Evolutionary conservation across 2,888 invertebrate genomes (phyloP), one percentile per base, ranked within the genome.

Genomic region (Drosophila histrio): DNA sequence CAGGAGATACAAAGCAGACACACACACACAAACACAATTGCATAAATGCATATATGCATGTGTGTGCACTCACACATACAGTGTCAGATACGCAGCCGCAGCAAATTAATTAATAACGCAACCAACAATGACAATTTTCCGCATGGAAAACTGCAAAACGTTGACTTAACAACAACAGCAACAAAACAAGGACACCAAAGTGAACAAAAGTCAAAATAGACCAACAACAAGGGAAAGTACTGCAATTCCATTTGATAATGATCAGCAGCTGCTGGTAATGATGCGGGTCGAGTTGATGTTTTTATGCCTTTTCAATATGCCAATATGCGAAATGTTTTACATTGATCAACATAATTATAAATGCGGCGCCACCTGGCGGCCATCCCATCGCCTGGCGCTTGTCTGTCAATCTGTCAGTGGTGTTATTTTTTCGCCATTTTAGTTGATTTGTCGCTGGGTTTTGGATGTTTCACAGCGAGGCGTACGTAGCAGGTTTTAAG

Each of bases 81-180:
- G 24, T 49, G 60, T 34, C 28, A 58, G 68, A 72, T 63, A 68
- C 44, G 43, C 61, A 63, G 78, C 62, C 79, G 65, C 79, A 77
- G 70, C 76, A 85, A 87, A 85, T 85, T 85, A 85, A 85, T 87
- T 85, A 87, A 85, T 85, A 85, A 84, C 78, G 76, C 76, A 77
- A 61, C 78, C 87, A 81, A 84, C 87, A 85, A 87, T 87, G 82
- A 79, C 85, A 87, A 87, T 85, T 85, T 85, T 85, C 72, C 87
- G 77, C 87, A 80, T 87, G 80, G 63, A 74, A 82, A 80, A 65
- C 73, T 81, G 36, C 69, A 81, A 72, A 71, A 67, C 54, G 64
- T 60, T 64, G 75, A 52, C 64, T 72, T 76, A 41, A 53, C 66
- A 73, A 61, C 50, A 69, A 52, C 54, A 64, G 19, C 74, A 56